These are phyloP conservation scores for Trichonephila clavata DNA, from an alignment of 1,140 invertebrate genomes.

Conservation along the genomic window DNA sequence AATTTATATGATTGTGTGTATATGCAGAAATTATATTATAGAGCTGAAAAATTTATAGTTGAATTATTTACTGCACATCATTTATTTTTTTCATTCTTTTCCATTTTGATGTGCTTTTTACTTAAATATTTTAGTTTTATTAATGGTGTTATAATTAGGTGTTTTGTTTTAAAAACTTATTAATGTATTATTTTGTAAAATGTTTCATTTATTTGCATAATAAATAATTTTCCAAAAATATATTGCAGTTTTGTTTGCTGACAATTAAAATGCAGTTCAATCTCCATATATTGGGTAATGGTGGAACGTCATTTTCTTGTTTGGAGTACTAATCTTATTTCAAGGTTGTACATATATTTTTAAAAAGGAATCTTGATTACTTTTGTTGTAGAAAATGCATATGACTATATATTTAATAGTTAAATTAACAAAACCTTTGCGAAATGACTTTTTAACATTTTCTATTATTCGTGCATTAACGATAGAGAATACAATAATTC, in stretches of 20 bases:
- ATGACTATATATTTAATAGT: too few species aligned
- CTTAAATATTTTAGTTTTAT: not conserved
- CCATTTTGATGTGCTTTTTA: not conserved
- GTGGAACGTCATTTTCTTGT: too few species aligned
- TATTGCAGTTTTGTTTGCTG: not conserved
- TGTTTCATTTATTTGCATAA: constrained; percentile 19
- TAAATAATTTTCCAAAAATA: not conserved
- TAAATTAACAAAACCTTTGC: too few species aligned
- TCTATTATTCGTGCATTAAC: too few species aligned
- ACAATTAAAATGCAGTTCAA: not conserved
- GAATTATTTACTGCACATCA: not conserved
- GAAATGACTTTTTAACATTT: too few species aligned
- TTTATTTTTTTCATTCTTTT: not conserved
- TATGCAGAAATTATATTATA: not conserved
- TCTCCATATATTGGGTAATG: not conserved
- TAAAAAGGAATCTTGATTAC: too few species aligned
- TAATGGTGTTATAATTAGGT: not conserved
- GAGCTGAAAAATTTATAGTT: not conserved
- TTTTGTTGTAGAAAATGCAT: too few species aligned
- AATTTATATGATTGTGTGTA: not conserved
- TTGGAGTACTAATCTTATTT: too few species aligned
- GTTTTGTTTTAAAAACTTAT: not conserved
- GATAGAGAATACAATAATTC: too few species aligned
- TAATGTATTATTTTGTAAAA: constrained; percentile 34
- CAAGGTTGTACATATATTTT: too few species aligned